Conservation (phyloP, 2,888 invertebrate species). For the Germaria angustata region DNA sequence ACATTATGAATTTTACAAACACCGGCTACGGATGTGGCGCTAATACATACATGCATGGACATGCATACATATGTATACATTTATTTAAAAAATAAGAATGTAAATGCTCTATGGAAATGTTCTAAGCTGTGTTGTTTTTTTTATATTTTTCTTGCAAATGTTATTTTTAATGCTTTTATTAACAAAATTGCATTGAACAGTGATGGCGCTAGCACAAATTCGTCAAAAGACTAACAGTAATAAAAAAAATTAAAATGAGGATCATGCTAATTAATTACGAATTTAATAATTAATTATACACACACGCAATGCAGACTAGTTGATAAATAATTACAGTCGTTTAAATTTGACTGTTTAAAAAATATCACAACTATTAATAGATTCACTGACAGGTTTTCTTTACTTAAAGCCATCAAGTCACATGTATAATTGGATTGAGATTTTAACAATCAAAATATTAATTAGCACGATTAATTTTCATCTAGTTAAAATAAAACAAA, state of each 20-base stretch:
- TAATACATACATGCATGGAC: not conserved
- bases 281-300: not conserved
- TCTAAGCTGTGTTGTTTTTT: no score
- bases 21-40: constrained; percentile 60
- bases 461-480: not conserved
- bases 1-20: not conserved
- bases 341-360: not conserved
- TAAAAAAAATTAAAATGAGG: not conserved
- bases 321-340: not conserved
- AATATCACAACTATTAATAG: not conserved
- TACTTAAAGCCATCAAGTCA: not conserved
- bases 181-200: no score
- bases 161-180: no score
- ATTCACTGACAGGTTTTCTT: not conserved
- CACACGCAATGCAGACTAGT: not conserved
- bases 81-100: no score
- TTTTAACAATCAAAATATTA: not conserved
- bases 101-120: no score
- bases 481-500: not conserved
- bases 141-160: no score
- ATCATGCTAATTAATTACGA: not conserved
- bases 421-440: not conserved
- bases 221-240: not conserved
- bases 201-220: not conserved
- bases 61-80: no score